phyloP scores from a whole-genome alignment of 2,113 vertebrate genomes.

The Galemys pyrenaicus region DNA sequence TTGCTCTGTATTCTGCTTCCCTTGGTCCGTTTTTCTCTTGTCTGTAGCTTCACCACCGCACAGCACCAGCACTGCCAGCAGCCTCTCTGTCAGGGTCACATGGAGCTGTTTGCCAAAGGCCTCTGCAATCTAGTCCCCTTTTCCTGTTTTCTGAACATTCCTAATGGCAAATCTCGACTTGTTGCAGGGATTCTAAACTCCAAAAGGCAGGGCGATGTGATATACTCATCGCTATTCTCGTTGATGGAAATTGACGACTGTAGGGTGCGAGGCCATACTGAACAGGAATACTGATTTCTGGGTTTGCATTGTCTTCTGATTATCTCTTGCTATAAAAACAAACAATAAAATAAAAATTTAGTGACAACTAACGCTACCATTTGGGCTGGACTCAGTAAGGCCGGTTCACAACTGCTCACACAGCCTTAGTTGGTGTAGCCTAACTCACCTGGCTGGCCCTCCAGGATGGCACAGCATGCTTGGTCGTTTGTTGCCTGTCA shows the following conservation, averaged over 20 bases:
- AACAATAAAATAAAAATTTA: rapidly evolving
- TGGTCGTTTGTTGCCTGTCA: neutral
- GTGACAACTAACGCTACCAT: neutral
- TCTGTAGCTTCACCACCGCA: neutral
- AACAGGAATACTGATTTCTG: neutral
- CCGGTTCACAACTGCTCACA: neutral
- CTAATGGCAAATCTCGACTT: neutral
- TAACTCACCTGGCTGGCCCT: rapidly evolving
- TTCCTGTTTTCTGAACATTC: neutral
- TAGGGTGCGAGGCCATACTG: neutral
- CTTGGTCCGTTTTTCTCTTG: rapidly evolving
- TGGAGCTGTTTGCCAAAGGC: rapidly evolving
- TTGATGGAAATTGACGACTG: neutral
- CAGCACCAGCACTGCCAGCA: rapidly evolving
- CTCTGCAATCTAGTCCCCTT: rapidly evolving
- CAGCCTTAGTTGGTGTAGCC: too few relatives aligned
- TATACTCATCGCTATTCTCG: neutral
- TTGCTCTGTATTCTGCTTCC: neutral
- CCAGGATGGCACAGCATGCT: rapidly evolving
- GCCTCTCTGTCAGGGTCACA: neutral
- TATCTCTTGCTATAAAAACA: neutral
- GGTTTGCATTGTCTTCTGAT: neutral
- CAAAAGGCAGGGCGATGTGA: neutral
- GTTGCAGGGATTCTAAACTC: neutral
- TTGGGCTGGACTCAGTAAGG: neutral